Conservation (phyloP, 1,140 invertebrate species). For the Metaphire vulgaris region DNA sequence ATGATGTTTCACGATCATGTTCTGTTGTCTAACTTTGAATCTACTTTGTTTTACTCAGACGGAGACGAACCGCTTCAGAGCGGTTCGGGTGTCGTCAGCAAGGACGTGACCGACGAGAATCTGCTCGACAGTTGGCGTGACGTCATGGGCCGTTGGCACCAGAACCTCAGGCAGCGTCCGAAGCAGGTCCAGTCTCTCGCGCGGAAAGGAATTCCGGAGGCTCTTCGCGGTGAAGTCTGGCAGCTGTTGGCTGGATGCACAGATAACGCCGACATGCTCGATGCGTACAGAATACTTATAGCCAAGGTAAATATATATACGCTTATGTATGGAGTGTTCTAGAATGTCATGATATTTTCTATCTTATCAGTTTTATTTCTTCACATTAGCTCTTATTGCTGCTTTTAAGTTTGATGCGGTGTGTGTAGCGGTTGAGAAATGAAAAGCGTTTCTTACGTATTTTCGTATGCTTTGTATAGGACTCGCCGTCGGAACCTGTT, state of each 20-base stretch:
- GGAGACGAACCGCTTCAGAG: conserved; percentile 91
- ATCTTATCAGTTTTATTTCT: too few species aligned
- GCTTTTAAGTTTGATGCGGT: too few species aligned
- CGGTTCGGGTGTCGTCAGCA: conserved; percentile 90
- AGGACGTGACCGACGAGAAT: conserved; percentile 87
- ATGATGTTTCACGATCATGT: too few species aligned
- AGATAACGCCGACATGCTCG: conserved; percentile 77
- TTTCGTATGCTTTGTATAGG: too few species aligned
- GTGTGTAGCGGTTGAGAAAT: too few species aligned
- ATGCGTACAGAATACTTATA: conserved; percentile 82
- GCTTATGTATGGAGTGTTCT: too few species aligned
- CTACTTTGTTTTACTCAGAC: conserved; percentile 53
- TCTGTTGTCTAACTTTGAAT: too few species aligned
- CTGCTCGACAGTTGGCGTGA: conserved; percentile 89
- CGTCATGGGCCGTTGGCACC: conserved; percentile 67
- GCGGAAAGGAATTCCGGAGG: conserved; percentile 85
- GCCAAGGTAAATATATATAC: too few species aligned
- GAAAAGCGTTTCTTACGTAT: too few species aligned
- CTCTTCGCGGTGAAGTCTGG: conserved; percentile 93
- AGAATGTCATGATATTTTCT: too few species aligned
- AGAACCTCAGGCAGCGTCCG: conserved; percentile 44
- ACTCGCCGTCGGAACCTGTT: conserved; percentile 80
- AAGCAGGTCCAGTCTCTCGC: conserved; percentile 52
- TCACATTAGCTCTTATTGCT: too few species aligned
- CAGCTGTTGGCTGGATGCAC: conserved; percentile 82